Base-by-base conservation (phyloP, 2,888 invertebrate genomes). In the Seira musarum region DNA sequence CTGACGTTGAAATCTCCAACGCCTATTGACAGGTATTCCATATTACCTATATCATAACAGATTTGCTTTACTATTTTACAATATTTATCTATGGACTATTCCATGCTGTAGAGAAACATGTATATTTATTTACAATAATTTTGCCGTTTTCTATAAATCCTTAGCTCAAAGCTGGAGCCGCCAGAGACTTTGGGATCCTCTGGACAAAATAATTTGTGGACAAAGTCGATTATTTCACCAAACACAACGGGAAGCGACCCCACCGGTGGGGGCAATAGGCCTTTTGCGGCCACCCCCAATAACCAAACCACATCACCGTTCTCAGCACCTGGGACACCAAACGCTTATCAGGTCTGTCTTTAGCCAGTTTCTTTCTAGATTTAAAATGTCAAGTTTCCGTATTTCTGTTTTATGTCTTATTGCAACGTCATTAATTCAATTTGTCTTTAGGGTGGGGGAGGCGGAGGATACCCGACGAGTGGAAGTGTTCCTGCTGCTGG, bases 241-340 rank as follows among this genome's bases (percentile, higher is more conserved):
- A 85, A 85, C 86, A 86, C 86, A 82, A 86, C 86, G 86, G 86
- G 86, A 82, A 86, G 86, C 83, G 86, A 86, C 83, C 85, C 86
- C 75, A 83, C 82, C 68, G 85, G 86, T 79, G 85, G 85, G 86
- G 85, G 84, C 85, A 86, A 82, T 79, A 80, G 85, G 86, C 80
- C 80, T 35, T 65, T 86, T 69, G 85, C 84, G 85, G 85, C 86
- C 85, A 86, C 86, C 86, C 86, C 86, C 84, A 86, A 86, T 81
- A 86, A 86, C 74, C 86, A 85, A 85, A 86, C 85, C 46, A 86
- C 86, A 24, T 86, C 86, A 79, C 86, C 86, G 19, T 86, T 86
- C 80, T 86, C 86, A 61, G 86, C 85, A 30, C 86, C 86, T 66
- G 86, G 86, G 66, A 86, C 86, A 68, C 86, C 86, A 15, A 86